A percentile compares a stretch with the other conserved stretches of the same genome.
phyloP scores from a whole-genome alignment of 2,113 vertebrate species.

The Scartelaos histophorus region DNA sequence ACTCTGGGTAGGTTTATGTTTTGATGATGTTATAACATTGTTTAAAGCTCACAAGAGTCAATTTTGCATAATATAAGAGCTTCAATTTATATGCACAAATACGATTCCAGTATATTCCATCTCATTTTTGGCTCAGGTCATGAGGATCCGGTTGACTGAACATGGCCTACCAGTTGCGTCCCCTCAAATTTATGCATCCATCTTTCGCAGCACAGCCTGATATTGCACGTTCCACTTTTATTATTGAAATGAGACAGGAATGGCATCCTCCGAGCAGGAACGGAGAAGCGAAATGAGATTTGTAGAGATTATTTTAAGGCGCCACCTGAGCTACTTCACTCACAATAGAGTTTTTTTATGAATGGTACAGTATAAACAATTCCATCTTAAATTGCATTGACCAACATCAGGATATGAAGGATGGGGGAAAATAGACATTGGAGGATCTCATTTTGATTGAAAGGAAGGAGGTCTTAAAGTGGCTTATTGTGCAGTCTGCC shows the following conservation, averaged over 20 bases:
- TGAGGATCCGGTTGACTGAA: constrained; percentile 38
- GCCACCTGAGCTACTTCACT: constrained; percentile 50
- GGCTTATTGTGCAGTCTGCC: constrained; percentile 49
- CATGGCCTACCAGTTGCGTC: constrained; percentile 36
- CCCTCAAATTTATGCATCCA: constrained; percentile 56
- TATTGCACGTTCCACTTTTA: constrained; percentile 60
- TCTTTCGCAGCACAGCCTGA: constrained; percentile 19
- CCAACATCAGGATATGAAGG: constrained; percentile 28
- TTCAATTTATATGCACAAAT: constrained; percentile 10
- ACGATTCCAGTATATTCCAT: constrained; percentile 24
- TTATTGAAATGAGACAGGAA: constrained; percentile 74
- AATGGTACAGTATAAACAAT: constrained; percentile 43
- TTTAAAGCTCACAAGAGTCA: too few relatives aligned
- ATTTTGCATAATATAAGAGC: background rate
- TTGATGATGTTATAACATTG: too few relatives aligned
- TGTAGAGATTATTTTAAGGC: constrained; percentile 45
- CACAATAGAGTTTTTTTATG: constrained; percentile 7
- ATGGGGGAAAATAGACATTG: constrained; percentile 10
- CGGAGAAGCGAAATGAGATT: constrained; percentile 56
- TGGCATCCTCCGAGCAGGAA: constrained; percentile 27
- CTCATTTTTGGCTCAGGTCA: constrained; percentile 14
- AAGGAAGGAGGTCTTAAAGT: constrained; percentile 19
- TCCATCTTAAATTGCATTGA: constrained; percentile 12
- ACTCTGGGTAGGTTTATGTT: too few relatives aligned
- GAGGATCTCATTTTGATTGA: constrained; percentile 29